Percentiles rank a stretch among this genome's conserved stretches.
Conservation (phyloP, 2,797 vertebrate genomes). For the Hippoglossus hippoglossus region DNA sequence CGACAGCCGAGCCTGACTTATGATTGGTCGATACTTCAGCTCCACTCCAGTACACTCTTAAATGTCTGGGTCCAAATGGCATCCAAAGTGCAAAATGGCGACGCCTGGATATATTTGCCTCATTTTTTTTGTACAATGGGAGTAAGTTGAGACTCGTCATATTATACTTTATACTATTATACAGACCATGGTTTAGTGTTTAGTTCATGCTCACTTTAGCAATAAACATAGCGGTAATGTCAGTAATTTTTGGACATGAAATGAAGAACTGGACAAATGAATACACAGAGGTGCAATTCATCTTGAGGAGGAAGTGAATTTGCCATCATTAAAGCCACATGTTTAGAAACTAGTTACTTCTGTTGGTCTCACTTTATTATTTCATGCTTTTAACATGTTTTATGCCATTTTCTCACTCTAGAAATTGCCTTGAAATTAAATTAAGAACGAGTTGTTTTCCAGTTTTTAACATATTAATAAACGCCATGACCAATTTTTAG, state of each 20-base stretch:
- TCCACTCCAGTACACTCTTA: too few relatives aligned
- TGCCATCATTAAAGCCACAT: background rate
- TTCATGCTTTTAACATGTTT: slow-evolving; percentile 19
- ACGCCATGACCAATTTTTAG: slow-evolving; percentile 11
- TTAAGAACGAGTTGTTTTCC: too few relatives aligned
- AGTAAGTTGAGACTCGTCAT: too few relatives aligned
- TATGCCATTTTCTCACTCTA: background rate
- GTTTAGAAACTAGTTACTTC: background rate
- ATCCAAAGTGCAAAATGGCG: too few relatives aligned
- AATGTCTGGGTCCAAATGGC: background rate
- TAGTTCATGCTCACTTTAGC: background rate
- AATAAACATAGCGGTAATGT: slow-evolving; percentile 12
- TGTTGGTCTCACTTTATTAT: background rate
- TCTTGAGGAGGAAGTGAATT: background rate
- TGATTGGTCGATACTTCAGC: too few relatives aligned
- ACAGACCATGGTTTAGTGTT: too few relatives aligned
- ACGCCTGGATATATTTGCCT: too few relatives aligned
- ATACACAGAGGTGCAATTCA: background rate
- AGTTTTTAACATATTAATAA: too few relatives aligned
- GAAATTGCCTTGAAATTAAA: background rate
- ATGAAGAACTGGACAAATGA: background rate
- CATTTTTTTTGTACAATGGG: too few relatives aligned
- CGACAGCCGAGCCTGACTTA: too few relatives aligned
- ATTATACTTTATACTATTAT: too few relatives aligned
- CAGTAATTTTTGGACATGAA: slow-evolving; percentile 13